These are phyloP conservation scores for Pachycephala philippinensis DNA, from an alignment of 2,113 vertebrate genomes.

Conservation along the genomic window DNA sequence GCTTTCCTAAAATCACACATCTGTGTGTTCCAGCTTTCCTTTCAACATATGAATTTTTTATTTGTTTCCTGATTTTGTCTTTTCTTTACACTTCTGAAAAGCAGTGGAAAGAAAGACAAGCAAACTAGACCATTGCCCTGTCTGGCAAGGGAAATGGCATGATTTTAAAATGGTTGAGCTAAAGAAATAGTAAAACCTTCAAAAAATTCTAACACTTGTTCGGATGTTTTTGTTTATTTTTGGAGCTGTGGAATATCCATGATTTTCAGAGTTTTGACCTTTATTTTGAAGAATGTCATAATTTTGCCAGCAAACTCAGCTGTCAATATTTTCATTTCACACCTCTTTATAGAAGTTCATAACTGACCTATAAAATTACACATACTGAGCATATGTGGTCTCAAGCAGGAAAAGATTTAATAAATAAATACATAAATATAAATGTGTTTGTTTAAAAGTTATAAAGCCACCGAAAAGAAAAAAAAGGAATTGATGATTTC, in stretches of 20 bases:
- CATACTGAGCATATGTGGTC: slow-evolving; percentile 19
- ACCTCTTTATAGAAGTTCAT: slow-evolving; percentile 35
- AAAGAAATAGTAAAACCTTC: background rate
- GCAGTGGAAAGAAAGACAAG: background rate
- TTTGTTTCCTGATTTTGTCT: background rate
- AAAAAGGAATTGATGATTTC: background rate
- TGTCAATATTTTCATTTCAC: slow-evolving; percentile 62
- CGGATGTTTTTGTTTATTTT: background rate
- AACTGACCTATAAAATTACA: slow-evolving; percentile 52
- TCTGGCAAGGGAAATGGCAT: background rate
- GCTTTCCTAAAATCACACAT: background rate
- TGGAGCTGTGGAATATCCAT: slow-evolving; percentile 1
- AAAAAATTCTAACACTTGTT: slow-evolving; percentile 1
- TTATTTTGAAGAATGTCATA: slow-evolving; percentile 15
- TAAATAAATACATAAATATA: slow-evolving; percentile 42
- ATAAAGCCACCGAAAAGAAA: background rate
- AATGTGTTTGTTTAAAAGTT: slow-evolving; percentile 16
- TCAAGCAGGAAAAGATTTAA: slow-evolving; percentile 30
- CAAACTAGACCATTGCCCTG: background rate
- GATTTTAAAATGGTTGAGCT: background rate
- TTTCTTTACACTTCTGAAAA: background rate
- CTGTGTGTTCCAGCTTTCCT: background rate
- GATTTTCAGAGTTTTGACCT: slow-evolving; percentile 31
- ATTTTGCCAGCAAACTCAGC: slow-evolving; percentile 33
- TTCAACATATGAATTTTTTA: background rate